A percentile compares a stretch with the other conserved stretches of the same genome.
Conservation (phyloP, 2,888 invertebrate species). For the Caradrina kadenii region DNA sequence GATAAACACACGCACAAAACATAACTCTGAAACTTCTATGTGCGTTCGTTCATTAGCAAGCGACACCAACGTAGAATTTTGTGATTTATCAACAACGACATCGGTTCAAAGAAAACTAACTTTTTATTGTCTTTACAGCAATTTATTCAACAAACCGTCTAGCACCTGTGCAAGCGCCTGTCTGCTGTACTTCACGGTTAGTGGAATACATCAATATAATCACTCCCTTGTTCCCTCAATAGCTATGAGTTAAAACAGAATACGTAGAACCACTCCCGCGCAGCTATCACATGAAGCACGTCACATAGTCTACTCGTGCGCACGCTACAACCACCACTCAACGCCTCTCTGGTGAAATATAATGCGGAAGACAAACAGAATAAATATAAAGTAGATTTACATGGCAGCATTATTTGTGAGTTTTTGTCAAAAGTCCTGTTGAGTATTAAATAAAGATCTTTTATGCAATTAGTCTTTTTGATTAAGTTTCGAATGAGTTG, state of each 20-base stretch:
- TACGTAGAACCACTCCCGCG: constrained; percentile 28
- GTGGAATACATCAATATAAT: constrained; percentile 32
- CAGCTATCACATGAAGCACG: constrained; percentile 41
- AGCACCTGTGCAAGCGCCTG: not conserved
- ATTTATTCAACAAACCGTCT: not conserved
- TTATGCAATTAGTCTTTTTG: not conserved
- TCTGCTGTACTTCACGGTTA: constrained; percentile 22
- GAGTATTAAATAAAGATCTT: not conserved
- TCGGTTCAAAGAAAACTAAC: not conserved
- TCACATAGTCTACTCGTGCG: constrained; percentile 14
- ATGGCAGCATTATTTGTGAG: too few species aligned
- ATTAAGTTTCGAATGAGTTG: too few species aligned
- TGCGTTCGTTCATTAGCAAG: too few species aligned
- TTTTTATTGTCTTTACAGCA: not conserved
- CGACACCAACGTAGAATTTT: not conserved
- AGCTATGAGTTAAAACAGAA: constrained; percentile 32
- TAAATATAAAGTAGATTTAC: not conserved
- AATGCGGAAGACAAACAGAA: constrained; percentile 45
- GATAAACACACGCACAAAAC: not conserved
- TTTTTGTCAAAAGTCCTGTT: not conserved
- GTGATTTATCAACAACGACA: too few species aligned
- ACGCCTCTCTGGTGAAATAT: constrained; percentile 1
- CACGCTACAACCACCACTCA: constrained; percentile 23
- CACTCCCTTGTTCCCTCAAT: constrained; percentile 39
- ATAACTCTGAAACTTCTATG: not conserved